Base-by-base conservation (phyloP, 1,140 invertebrate genomes). In the Papilio xuthus region DNA sequence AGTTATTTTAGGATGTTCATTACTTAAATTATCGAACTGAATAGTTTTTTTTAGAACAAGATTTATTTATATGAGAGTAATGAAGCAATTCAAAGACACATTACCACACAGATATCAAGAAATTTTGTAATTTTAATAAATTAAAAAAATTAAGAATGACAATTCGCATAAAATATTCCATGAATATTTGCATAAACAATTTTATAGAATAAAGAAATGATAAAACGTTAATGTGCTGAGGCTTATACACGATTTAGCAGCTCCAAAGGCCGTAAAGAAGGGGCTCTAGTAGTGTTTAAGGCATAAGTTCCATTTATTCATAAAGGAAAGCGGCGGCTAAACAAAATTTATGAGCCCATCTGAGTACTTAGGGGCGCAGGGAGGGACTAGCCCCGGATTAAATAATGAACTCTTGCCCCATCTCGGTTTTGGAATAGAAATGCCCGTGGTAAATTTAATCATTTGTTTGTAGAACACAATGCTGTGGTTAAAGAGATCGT, bases 281-380 rank as follows among this genome's bases (percentile, higher is more conserved):
- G 71, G 71, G 75, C 79, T 75, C 76, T 80, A 41, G 77, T 75
- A 63, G 70, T 78, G 70, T 80, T 79, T 83, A 80, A 74, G 60
- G 60, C 72, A 42, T 76, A 76, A 76, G 74, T 76, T 80, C 74
- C 60, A 77, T 81, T 81, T 81, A 81, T 81, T 81, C 78, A 83
- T 77, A 78, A 77, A 74, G 60, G 60, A 73, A 77, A 77, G 74
- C 71, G 79, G 79, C 67, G 77, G 80, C 77, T 81, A 80, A 83
- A 81, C 79, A 79, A 79, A 81, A 83, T 83, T 83, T 83, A 83
- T 80, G 78, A 77, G 77, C 79, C 79, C 80, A 81, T 80, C 80
- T 77, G 78, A 80, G 80, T 78, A 70, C 78, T 81, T 81, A 78
- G 70, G 28, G 26, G 32, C 74, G 53, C 32, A 37, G 32, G 56